Evolutionary conservation across 1,140 invertebrate species (phyloP).

Genomic region (Bacillus rossius): DNA sequence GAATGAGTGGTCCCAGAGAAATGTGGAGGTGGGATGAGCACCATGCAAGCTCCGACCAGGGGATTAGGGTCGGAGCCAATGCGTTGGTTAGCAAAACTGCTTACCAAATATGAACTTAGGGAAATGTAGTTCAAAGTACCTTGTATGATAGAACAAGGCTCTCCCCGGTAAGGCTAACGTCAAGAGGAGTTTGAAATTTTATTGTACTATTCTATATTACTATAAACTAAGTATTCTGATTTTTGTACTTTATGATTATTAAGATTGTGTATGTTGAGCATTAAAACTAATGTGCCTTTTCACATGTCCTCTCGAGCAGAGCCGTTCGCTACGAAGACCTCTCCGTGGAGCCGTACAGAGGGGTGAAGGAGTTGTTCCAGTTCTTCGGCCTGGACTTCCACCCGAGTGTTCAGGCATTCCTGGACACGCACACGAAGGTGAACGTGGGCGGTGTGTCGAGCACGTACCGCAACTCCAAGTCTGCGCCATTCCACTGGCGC

Average conservation of each 20-base stretch:
- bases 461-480: slow-evolving; percentile 75
- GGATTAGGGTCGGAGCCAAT: too few species aligned
- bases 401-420: slow-evolving; percentile 59
- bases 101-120: too few species aligned
- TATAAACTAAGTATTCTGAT: background rate
- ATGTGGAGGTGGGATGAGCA: too few species aligned
- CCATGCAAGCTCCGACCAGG: too few species aligned
- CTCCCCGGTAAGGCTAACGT: too few species aligned
- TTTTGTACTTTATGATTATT: background rate
- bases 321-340: slow-evolving; percentile 80
- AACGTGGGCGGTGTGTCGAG: slow-evolving; percentile 76
- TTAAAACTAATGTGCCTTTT: background rate
- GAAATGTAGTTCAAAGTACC: too few species aligned
- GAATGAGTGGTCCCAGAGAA: too few species aligned
- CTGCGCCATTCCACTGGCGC: slow-evolving; percentile 79
- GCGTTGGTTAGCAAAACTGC: too few species aligned
- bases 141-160: too few species aligned
- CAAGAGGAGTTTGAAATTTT: too few species aligned
- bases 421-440: slow-evolving; percentile 73
- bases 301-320: slow-evolving; percentile 42
- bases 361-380: slow-evolving; percentile 63
- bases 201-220: background rate
- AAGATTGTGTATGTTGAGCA: background rate
- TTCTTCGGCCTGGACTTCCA: slow-evolving; percentile 72
- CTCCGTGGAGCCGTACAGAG: slow-evolving; percentile 64